Evolutionary conservation across 2,113 vertebrate species (phyloP).

Genomic region (Petrocephalus microphthalmus): DNA sequence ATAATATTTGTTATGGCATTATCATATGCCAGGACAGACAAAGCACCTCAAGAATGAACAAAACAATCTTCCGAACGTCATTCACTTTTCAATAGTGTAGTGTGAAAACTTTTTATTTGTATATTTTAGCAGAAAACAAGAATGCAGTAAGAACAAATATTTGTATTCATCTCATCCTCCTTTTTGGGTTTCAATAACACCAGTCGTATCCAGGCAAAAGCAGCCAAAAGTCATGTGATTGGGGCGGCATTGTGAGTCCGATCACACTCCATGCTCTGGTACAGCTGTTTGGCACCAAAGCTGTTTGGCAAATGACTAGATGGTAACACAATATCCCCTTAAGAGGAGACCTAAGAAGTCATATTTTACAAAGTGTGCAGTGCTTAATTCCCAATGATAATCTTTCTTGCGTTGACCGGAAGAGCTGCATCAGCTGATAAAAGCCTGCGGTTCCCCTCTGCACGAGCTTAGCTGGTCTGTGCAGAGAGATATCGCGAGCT

Average conservation of each 20-base stretch:
- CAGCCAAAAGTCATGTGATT: background rate
- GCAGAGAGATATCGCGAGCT: constrained; percentile 1
- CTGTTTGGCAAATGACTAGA: too few species aligned
- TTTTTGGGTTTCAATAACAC: background rate
- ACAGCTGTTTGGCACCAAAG: background rate
- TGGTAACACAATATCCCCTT: background rate
- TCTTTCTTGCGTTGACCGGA: constrained; percentile 11
- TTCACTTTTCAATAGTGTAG: background rate
- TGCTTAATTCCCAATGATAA: background rate
- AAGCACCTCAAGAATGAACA: background rate
- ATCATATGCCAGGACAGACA: background rate
- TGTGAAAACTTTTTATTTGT: background rate
- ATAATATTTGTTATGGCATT: background rate
- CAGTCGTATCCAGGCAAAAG: background rate
- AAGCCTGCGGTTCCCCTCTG: background rate
- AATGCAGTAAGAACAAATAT: background rate
- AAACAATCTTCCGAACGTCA: background rate
- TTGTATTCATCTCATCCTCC: background rate
- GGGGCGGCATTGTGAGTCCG: too few species aligned
- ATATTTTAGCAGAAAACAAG: background rate
- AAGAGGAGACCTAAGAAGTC: background rate
- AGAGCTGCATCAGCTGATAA: background rate
- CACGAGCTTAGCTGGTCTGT: background rate
- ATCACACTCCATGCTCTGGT: too few species aligned
- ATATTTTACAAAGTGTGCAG: background rate